A percentile compares a stretch with the other conserved stretches of the same genome.
phyloP scores from a whole-genome alignment of 2,888 invertebrate genomes.

The Bellardia pandia region DNA sequence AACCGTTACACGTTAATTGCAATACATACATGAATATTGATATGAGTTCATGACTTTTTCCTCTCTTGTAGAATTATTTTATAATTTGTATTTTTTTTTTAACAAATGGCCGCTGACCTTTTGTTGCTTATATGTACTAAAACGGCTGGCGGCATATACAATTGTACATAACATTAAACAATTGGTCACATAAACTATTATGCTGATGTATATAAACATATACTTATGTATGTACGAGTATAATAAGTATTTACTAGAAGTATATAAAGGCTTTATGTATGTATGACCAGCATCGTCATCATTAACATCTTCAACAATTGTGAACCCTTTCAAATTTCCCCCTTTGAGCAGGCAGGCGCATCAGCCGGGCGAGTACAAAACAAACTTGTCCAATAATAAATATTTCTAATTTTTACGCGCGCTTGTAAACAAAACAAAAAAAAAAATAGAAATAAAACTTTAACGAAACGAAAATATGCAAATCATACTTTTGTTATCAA shows the following conservation, averaged over 20 bases:
- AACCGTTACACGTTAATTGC: constrained; percentile 56
- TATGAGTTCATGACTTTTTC: constrained; percentile 60
- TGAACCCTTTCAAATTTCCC: constrained; percentile 58
- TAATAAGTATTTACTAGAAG: no score
- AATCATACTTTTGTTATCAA: constrained; percentile 67
- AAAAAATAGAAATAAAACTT: neutral
- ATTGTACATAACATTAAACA: constrained; percentile 17
- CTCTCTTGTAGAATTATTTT: no score
- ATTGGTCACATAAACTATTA: constrained; percentile 44
- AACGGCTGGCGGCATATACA: constrained; percentile 2
- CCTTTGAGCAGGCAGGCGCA: constrained; percentile 31
- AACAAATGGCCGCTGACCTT: constrained; percentile 66
- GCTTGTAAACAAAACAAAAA: neutral
- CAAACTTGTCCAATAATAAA: constrained; percentile 58
- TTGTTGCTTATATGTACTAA: neutral
- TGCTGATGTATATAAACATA: neutral
- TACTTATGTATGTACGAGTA: neutral
- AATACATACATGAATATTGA: constrained; percentile 55
- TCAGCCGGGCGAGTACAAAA: neutral
- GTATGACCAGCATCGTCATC: constrained; percentile 50
- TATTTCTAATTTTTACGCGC: constrained; percentile 58
- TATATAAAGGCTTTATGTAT: neutral
- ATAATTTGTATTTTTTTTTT: neutral
- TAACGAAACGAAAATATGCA: constrained; percentile 55
- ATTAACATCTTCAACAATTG: constrained; percentile 26